A percentile compares a stretch with the other conserved stretches of the same genome.
Conservation (phyloP, 2,888 invertebrate genomes). For the Nymphalis urticae region DNA sequence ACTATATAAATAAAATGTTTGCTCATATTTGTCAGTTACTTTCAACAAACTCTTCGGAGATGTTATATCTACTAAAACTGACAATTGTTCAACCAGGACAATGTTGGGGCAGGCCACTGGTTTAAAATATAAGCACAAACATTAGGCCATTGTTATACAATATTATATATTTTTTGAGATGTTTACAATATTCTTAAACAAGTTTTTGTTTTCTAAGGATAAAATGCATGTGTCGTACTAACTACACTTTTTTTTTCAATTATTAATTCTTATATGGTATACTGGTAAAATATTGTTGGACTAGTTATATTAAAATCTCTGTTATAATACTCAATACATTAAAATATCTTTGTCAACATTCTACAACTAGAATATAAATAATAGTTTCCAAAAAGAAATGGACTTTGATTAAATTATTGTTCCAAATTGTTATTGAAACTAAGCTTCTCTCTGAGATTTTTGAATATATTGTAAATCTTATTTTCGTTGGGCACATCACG, state of each 20-base stretch:
- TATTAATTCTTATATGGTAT: too few relatives aligned
- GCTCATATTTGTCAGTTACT: too few relatives aligned
- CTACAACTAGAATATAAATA: conserved; percentile 2
- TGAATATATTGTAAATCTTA: conserved; percentile 63
- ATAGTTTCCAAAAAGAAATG: conserved; percentile 7
- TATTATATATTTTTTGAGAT: neutral
- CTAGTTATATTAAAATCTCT: neutral
- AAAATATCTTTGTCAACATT: conserved; percentile 4
- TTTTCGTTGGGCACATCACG: conserved; percentile 66
- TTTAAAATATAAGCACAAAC: conserved; percentile 1
- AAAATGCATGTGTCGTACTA: too few relatives aligned
- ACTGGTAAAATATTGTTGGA: neutral
- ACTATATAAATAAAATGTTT: too few relatives aligned
- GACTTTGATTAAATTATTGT: conserved; percentile 40
- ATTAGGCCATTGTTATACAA: conserved; percentile 4
- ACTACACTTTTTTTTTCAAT: too few relatives aligned
- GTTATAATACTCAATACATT: neutral
- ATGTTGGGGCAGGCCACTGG: too few relatives aligned
- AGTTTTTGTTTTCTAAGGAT: too few relatives aligned
- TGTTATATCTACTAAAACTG: too few relatives aligned
- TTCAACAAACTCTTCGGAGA: too few relatives aligned
- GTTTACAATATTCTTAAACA: conserved; percentile 2
- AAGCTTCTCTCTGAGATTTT: conserved; percentile 66
- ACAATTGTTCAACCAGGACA: too few relatives aligned
- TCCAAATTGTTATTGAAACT: conserved; percentile 43